Percentiles rank a stretch among this genome's conserved stretches.
phyloP scores from a whole-genome alignment of 2,888 invertebrate genomes.

The Hofmannophila pseudospretella region DNA sequence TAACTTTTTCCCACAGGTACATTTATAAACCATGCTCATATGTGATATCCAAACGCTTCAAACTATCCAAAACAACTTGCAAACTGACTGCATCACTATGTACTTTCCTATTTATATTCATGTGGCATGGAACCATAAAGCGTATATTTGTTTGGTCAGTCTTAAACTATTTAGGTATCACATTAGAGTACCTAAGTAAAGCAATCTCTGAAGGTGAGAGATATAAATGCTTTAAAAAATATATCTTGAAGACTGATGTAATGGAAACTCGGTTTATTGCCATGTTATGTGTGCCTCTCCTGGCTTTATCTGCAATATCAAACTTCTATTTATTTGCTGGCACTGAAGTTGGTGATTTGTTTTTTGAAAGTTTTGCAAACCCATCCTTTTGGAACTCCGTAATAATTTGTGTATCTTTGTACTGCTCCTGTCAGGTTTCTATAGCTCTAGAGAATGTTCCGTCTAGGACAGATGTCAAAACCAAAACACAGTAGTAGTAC shows the following conservation, averaged over 20 bases:
- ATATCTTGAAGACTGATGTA: conserved; percentile 48
- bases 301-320: conserved; percentile 88
- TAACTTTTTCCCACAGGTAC: conserved; percentile 78
- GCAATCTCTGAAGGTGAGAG: conserved; percentile 54
- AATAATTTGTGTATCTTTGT: conserved; percentile 47
- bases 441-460: conserved; percentile 57
- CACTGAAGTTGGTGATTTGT: conserved; percentile 83
- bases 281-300: conserved; percentile 83
- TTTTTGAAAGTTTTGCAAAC: conserved; percentile 77
- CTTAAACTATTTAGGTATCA: conserved; percentile 89
- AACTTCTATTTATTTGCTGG: conserved; percentile 94
- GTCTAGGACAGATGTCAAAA: conserved; percentile 45
- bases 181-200: conserved; percentile 82
- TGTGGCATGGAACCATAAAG: conserved; percentile 92
- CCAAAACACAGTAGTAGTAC: conserved; percentile 7
- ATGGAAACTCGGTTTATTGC: conserved; percentile 82
- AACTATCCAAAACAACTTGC: conserved; percentile 54
- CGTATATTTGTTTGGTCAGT: conserved; percentile 91
- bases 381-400: conserved; percentile 48
- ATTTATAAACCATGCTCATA: conserved; percentile 85
- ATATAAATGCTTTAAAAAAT: conserved; percentile 63
- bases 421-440: conserved; percentile 67
- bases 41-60: conserved; percentile 38
- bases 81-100: conserved; percentile 84
- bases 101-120: conserved; percentile 89